Evolutionary conservation across 2,888 invertebrate genomes (phyloP).

Genomic region (Pachydiplax longipennis): DNA sequence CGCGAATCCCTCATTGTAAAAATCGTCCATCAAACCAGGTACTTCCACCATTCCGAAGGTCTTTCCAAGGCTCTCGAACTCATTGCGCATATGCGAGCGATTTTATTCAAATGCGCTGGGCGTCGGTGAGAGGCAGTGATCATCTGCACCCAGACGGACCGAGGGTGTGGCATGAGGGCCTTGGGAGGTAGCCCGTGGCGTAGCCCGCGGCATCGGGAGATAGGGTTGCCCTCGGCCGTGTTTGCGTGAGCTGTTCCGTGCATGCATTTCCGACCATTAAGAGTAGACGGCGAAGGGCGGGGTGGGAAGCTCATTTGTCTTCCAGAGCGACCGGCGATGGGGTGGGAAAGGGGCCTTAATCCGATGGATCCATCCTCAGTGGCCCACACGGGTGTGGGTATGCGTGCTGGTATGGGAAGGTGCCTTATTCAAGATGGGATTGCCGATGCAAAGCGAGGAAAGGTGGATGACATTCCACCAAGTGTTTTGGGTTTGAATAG

Average conservation of each 20-base stretch:
- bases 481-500: slow-evolving; percentile 15
- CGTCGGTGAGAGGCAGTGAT: background rate
- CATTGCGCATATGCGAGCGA: background rate
- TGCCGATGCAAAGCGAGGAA: slow-evolving; percentile 18
- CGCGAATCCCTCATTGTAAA: background rate
- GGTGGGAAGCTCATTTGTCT: slow-evolving; percentile 38
- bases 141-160: background rate
- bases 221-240: background rate
- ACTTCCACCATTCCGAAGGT: background rate
- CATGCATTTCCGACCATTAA: slow-evolving; percentile 32
- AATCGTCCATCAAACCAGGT: background rate
- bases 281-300: background rate
- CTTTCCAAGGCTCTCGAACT: background rate
- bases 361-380: background rate
- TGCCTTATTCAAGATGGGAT: too few species aligned
- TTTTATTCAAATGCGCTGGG: background rate
- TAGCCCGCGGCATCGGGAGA: background rate
- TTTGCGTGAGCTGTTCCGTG: slow-evolving; percentile 9
- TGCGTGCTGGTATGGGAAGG: background rate
- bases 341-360: slow-evolving; percentile 3
- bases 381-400: background rate
- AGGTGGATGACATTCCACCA: slow-evolving; percentile 35
- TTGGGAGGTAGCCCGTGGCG: background rate
- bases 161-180: background rate
- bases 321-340: slow-evolving; percentile 2